Percentiles rank a stretch among this genome's conserved stretches.
Conservation (phyloP, 2,113 vertebrate species). For the Mola mola region DNA sequence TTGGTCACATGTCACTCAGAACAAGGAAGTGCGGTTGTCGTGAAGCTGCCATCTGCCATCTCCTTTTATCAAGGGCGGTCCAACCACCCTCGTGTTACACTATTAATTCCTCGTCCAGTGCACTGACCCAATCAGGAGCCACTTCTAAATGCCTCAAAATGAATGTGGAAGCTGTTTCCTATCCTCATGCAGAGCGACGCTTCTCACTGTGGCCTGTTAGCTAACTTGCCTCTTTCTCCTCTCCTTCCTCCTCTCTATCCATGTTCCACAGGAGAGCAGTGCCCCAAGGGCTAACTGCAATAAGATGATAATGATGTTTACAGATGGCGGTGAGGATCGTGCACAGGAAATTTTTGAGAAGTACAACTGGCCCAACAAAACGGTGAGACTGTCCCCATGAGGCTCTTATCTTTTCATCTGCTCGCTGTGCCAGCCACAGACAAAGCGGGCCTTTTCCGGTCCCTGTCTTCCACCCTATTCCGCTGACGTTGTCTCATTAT, state of each 20-base stretch:
- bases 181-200: not conserved
- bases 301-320: conserved; percentile 99
- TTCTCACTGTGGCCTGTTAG: conserved; percentile 9
- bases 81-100: too few relatives aligned
- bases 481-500: conserved; percentile 45
- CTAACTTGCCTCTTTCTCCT: conserved; percentile 30
- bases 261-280: conserved; percentile 83
- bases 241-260: conserved; percentile 14
- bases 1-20: too few relatives aligned
- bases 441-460: conserved; percentile 13
- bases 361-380: conserved; percentile 99
- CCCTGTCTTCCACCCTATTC: conserved; percentile 9
- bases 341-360: conserved; percentile 97
- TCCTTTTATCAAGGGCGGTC: too few relatives aligned
- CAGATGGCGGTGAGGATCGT: conserved; percentile 95
- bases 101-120: too few relatives aligned
- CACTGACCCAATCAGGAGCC: too few relatives aligned
- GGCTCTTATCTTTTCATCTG: conserved; percentile 18
- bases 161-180: conserved; percentile 6
- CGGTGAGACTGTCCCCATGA: conserved; percentile 82
- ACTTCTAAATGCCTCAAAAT: not conserved
- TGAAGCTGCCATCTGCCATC: too few relatives aligned
- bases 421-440: conserved; percentile 23
- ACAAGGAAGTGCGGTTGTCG: too few relatives aligned
- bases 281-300: conserved; percentile 97